Percentiles rank a stretch among this genome's conserved stretches.
Evolutionary conservation across 2,113 vertebrate genomes (phyloP).

Genomic region (Anas platyrhynchos): DNA sequence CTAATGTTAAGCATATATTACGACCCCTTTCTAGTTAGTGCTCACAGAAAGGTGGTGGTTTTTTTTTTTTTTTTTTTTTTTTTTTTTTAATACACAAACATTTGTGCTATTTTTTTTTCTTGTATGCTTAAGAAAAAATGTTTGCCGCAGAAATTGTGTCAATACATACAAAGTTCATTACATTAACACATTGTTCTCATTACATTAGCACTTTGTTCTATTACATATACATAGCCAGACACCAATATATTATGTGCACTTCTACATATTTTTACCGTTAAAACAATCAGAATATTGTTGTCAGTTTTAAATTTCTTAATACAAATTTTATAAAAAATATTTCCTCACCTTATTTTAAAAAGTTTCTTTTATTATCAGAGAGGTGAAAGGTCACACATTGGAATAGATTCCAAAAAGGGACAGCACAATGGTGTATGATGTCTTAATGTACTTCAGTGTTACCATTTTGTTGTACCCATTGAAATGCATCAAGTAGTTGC

Average conservation of each 20-base stretch:
- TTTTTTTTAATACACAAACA: background rate
- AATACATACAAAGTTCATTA: background rate
- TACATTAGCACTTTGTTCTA: background rate
- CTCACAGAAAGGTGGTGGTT: background rate
- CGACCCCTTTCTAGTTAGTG: background rate
- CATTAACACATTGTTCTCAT: background rate
- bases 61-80: too few relatives aligned
- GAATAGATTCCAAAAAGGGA: slow-evolving; percentile 20
- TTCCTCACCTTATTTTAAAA: slow-evolving; percentile 76
- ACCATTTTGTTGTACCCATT: background rate
- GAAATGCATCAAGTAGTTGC: background rate
- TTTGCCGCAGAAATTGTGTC: background rate
- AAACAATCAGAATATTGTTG: slow-evolving; percentile 39
- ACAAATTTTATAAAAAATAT: slow-evolving; percentile 72
- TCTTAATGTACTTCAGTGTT: background rate
- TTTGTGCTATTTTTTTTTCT: background rate
- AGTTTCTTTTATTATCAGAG: slow-evolving; percentile 74
- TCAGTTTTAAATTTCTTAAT: slow-evolving; percentile 57
- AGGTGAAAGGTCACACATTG: slow-evolving; percentile 56
- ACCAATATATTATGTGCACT: slow-evolving; percentile 29
- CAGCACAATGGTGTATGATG: background rate
- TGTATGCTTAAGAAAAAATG: background rate
- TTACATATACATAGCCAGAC: slow-evolving; percentile 49
- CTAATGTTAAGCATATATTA: background rate
- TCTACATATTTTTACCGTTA: slow-evolving; percentile 67